These are phyloP conservation scores for Phoenicopterus ruber DNA, from an alignment of 2,113 vertebrate species.

Conservation along the genomic window DNA sequence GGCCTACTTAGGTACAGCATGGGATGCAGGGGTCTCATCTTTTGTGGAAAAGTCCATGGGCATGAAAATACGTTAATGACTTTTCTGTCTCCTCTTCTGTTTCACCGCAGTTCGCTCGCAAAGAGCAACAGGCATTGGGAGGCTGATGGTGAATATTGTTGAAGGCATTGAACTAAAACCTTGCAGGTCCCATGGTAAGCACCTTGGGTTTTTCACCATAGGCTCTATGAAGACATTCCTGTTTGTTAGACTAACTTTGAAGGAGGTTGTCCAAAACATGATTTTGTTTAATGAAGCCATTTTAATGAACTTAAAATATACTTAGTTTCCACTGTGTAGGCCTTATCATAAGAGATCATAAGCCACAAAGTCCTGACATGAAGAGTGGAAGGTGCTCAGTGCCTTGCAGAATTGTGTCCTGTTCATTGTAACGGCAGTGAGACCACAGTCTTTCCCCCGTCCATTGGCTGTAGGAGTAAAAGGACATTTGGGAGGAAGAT, in stretches of 20 bases:
- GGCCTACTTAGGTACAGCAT: slow-evolving; percentile 87
- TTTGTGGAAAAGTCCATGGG: background rate
- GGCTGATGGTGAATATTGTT: slow-evolving; percentile 98
- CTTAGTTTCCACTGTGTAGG: background rate
- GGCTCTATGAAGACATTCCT: background rate
- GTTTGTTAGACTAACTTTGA: background rate
- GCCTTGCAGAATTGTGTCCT: background rate
- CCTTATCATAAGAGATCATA: background rate
- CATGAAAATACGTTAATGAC: background rate
- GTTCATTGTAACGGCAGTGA: background rate
- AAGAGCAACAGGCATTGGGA: slow-evolving; percentile 93
- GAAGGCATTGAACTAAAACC: slow-evolving; percentile 97
- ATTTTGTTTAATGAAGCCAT: background rate
- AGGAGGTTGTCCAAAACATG: background rate
- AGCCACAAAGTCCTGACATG: background rate
- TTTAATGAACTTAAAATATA: background rate
- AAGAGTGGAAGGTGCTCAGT: background rate
- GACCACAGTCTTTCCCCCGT: background rate
- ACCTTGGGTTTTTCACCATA: background rate
- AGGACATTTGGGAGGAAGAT: background rate
- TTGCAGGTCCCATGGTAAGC: slow-evolving; percentile 92
- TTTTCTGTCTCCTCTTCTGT: background rate
- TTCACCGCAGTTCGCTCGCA: slow-evolving; percentile 89
- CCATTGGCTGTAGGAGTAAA: background rate
- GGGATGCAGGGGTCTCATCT: background rate